Evolutionary conservation across 2,888 invertebrate genomes (phyloP).

Genomic region (Dryocosmus kuriphilus): DNA sequence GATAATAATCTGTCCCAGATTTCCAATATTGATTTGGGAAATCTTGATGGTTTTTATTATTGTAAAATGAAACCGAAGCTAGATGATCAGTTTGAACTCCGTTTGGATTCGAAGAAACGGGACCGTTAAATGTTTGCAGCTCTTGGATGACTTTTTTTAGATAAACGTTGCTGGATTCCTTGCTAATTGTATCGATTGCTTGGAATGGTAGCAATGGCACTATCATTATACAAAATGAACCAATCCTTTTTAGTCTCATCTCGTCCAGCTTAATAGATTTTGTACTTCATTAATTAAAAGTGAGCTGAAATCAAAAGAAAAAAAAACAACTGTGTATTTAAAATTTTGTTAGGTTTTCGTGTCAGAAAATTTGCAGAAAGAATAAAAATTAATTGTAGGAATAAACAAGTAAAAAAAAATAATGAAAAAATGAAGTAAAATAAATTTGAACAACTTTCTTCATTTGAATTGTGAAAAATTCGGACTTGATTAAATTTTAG

Average conservation of each 20-base stretch:
- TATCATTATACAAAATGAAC: slow-evolving; percentile 25
- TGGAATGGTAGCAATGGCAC: slow-evolving; percentile 23
- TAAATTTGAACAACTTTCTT: neutral
- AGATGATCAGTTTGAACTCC: neutral
- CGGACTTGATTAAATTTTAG: neutral
- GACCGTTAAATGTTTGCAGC: slow-evolving; percentile 64
- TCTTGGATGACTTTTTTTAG: slow-evolving; percentile 67
- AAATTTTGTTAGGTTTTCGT: no score
- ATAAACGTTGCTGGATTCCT: slow-evolving; percentile 68
- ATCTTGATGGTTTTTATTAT: slow-evolving; percentile 40
- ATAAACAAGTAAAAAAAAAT: neutral
- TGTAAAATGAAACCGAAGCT: slow-evolving; percentile 1
- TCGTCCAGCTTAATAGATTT: neutral
- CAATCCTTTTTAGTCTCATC: slow-evolving; percentile 30
- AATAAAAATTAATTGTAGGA: neutral
- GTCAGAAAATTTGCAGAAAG: no score
- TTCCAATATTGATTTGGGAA: slow-evolving; percentile 37
- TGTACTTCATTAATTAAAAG: slow-evolving; percentile 21
- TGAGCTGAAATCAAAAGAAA: neutral
- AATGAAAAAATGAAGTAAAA: no score
- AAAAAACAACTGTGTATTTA: neutral
- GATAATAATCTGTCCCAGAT: slow-evolving; percentile 51
- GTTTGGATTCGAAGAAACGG: slow-evolving; percentile 48
- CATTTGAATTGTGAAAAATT: neutral
- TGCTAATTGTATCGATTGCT: slow-evolving; percentile 45